Evolutionary conservation across 2,888 invertebrate genomes (phyloP), one percentile per base, ranked within the genome.

Genomic region (Brenthis daphne): DNA sequence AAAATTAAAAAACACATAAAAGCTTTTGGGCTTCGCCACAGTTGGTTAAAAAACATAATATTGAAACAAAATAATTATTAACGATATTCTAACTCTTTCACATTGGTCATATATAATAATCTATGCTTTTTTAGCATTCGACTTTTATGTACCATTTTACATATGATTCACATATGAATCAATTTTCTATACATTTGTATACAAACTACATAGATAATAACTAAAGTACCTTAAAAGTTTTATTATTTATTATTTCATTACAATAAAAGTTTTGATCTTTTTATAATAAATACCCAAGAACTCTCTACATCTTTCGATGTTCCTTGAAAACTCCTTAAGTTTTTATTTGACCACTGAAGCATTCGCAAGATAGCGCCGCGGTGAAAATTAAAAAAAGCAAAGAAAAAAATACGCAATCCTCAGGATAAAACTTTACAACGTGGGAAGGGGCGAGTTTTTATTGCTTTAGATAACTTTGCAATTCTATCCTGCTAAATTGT

Each of bases 301-400:
- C 55, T 72, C 80, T 82, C 81, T 70, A 74, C 33, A 14, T 33
- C 53, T 69, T 72, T 73, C 74, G 4, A 29, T 87, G 80, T 80
- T 88, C 88, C 74, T 82, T 82, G 85, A 87, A 80, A 90, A 88
- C 90, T 91, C 88, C 85, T 89, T 86, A 90, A 91, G 91, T 92
- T 92, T 92, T 92, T 92, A 92, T 92, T 92, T 92, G 92, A 92
- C 92, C 92, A 90, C 92, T 92, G 92, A 92, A 92, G 92, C 92
- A 90, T 92, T 90, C 89, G 86, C 86, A 80, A 92, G 92, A 92
- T 92, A 92, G 89, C 92, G 87, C 83, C 84, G 89, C 85, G 89
- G 86, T 86, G 90, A 87, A 92, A 92, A 90, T 92, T 90, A 88
- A 91, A 91, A 88, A 87, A 87, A 87, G 81, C 73, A 78, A 82